phyloP scores from a whole-genome alignment of 2,888 invertebrate species.

The Trimorus sp. region DNA sequence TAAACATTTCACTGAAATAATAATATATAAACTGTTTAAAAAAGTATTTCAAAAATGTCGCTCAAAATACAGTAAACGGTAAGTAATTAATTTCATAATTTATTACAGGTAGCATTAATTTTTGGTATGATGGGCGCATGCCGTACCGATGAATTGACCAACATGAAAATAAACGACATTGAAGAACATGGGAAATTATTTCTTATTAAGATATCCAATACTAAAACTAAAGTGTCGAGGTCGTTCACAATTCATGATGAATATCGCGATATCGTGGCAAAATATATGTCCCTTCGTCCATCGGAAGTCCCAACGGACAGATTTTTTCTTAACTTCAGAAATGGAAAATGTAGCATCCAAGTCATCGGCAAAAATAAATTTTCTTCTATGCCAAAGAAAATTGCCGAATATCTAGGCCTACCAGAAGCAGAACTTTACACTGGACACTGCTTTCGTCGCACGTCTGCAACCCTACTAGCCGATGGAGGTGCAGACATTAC shows the following conservation, averaged over 20 bases:
- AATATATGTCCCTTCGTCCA: neutral
- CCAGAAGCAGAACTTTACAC: slow-evolving; percentile 2
- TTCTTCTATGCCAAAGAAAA: neutral
- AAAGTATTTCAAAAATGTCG: no score
- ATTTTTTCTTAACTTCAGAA: neutral
- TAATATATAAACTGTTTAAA: no score
- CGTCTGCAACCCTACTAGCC: slow-evolving; percentile 7
- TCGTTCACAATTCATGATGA: neutral
- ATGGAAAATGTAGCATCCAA: no score
- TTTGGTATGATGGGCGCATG: neutral
- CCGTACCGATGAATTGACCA: neutral
- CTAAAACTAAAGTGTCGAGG: neutral
- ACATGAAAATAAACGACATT: neutral
- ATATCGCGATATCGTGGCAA: neutral
- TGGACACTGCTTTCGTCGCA: slow-evolving; percentile 7
- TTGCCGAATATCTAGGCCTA: neutral
- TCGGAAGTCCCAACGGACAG: neutral
- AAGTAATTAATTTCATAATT: no score
- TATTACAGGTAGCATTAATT: neutral
- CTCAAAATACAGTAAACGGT: no score
- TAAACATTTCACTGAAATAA: no score
- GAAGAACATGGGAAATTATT: neutral
- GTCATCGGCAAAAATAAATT: neutral
- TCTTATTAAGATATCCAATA: neutral
- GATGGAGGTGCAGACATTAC: slow-evolving; percentile 9